phyloP scores from a whole-genome alignment of 2,797 vertebrate genomes.

The Protonibea diacanthus region DNA sequence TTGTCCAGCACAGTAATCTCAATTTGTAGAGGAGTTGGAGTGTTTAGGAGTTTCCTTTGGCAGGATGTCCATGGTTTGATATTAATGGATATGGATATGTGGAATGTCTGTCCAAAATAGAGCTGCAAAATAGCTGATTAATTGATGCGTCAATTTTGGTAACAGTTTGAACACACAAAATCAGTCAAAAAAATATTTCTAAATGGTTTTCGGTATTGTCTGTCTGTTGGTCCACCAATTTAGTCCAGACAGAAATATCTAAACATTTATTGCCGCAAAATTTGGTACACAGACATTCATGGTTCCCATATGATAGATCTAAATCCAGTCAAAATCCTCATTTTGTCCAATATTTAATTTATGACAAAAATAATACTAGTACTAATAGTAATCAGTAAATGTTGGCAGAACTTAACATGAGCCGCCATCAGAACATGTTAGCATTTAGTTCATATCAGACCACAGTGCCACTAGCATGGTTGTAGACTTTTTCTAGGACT shows the following conservation, averaged over 20 bases:
- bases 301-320: background rate
- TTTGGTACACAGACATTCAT: background rate
- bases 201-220: too few species aligned
- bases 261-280: background rate
- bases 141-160: background rate
- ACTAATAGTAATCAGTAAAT: background rate
- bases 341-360: background rate
- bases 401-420: background rate
- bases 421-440: background rate
- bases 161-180: too few species aligned
- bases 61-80: slow-evolving; percentile 17
- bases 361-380: too few species aligned
- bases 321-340: too few species aligned
- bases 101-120: background rate
- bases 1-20: slow-evolving; percentile 25
- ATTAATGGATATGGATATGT: slow-evolving; percentile 12
- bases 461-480: too few species aligned
- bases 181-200: background rate
- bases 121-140: slow-evolving; percentile 1
- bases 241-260: background rate
- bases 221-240: background rate
- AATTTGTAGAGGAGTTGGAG: slow-evolving; percentile 12
- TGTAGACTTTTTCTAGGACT: too few species aligned
- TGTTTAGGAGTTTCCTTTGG: slow-evolving; percentile 23
- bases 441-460: background rate